These are phyloP conservation scores for Hydrozoanthus tunicans DNA, from an alignment of 64 coral and sea anemone genomes.

Conservation along the genomic window DNA sequence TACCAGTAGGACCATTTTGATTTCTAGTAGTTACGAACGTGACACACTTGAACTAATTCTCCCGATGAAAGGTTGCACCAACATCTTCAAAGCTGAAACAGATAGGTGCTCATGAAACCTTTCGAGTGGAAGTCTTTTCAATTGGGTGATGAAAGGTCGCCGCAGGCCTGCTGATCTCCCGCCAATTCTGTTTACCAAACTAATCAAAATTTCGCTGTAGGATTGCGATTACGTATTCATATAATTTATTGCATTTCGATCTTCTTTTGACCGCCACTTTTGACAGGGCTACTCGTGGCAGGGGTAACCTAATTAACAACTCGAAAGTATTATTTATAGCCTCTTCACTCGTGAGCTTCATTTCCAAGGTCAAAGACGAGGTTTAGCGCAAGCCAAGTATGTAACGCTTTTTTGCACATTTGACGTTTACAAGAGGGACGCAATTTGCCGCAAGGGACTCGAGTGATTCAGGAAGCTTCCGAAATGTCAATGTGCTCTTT, in stretches of 20 bases:
- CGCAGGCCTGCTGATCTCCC: slow-evolving; percentile 51
- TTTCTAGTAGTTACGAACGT: slow-evolving; percentile 21
- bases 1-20: slow-evolving; percentile 40
- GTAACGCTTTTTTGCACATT: slow-evolving; percentile 24
- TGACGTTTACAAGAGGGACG: slow-evolving; percentile 19
- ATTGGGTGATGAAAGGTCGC: slow-evolving; percentile 67
- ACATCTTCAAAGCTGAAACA: slow-evolving; percentile 40
- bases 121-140: slow-evolving; percentile 65
- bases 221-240: slow-evolving; percentile 89
- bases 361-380: slow-evolving; percentile 44
- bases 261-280: slow-evolving; percentile 57
- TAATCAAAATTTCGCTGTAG: slow-evolving; percentile 89
- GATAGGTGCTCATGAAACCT: slow-evolving; percentile 44
- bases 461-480: slow-evolving; percentile 65
- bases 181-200: slow-evolving; percentile 89
- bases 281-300: slow-evolving; percentile 80
- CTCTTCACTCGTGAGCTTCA: slow-evolving; percentile 13
- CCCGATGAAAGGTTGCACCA: slow-evolving; percentile 34
- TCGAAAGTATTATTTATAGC: slow-evolving; percentile 52
- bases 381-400: slow-evolving; percentile 14
- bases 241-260: slow-evolving; percentile 86
- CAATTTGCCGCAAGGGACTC: slow-evolving; percentile 40
- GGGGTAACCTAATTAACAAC: slow-evolving; percentile 78
- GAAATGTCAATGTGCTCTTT: slow-evolving; percentile 69
- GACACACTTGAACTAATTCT: slow-evolving; percentile 2